Conservation (phyloP, 2,113 vertebrate genomes). For the Scatophagus argus region DNA sequence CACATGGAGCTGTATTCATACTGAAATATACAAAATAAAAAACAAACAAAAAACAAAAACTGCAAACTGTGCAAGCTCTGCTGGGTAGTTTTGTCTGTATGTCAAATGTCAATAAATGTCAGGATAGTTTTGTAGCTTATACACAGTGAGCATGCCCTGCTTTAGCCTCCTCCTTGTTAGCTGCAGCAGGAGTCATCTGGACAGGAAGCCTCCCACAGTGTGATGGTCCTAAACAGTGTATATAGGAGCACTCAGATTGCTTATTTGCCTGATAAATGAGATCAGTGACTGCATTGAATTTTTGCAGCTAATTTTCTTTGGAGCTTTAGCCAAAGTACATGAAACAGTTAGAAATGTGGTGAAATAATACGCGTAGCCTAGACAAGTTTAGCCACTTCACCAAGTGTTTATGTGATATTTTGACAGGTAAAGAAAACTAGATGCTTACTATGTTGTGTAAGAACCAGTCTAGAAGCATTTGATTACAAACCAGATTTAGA, state of each 20-base stretch:
- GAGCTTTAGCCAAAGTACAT: constrained; percentile 44
- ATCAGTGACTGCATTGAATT: constrained; percentile 40
- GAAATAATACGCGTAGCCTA: constrained; percentile 48
- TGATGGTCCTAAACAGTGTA: constrained; percentile 46
- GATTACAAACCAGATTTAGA: neutral
- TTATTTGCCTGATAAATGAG: constrained; percentile 67
- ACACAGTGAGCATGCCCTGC: constrained; percentile 21
- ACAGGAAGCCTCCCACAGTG: constrained; percentile 65
- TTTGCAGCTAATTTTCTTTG: constrained; percentile 63
- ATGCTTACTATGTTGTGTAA: neutral
- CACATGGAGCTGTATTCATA: neutral
- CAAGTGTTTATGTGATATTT: neutral
- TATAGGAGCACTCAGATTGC: constrained; percentile 32
- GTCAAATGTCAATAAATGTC: constrained; percentile 14
- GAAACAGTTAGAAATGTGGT: constrained; percentile 59
- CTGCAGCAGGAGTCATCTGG: constrained; percentile 64
- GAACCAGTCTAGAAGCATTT: neutral
- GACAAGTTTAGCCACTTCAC: neutral
- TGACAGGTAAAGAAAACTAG: neutral
- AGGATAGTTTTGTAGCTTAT: constrained; percentile 10
- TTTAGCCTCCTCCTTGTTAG: constrained; percentile 30
- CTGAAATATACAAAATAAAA: neutral
- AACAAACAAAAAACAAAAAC: no score
- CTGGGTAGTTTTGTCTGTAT: neutral
- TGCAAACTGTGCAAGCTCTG: neutral